These are phyloP conservation scores for Yponomeuta sedellus DNA, from an alignment of 2,888 invertebrate species.

Conservation along the genomic window DNA sequence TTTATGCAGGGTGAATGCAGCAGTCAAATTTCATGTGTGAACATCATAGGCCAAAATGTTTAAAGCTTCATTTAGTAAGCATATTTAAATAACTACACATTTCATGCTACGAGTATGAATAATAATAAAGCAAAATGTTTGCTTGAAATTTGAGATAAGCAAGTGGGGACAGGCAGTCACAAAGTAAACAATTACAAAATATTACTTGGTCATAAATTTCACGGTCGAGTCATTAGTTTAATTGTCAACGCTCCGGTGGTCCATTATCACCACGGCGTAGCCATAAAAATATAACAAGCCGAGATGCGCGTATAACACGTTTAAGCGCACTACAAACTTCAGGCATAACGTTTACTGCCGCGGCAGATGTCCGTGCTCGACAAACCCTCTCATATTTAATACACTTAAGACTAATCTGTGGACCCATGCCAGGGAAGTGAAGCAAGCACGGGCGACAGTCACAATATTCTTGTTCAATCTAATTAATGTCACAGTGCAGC, in stretches of 20 bases:
- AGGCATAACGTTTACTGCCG: constrained; percentile 35
- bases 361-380: constrained; percentile 30
- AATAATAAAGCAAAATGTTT: too few species aligned
- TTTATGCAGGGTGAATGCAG: too few species aligned
- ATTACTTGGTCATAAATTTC: constrained; percentile 3
- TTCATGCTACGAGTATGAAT: too few species aligned
- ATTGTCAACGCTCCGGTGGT: constrained; percentile 13
- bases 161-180: not conserved
- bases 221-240: constrained; percentile 11
- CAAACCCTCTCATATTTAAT: constrained; percentile 1
- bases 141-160: not conserved
- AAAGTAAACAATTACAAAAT: constrained; percentile 12
- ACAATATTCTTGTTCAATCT: not conserved
- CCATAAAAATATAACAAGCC: constrained; percentile 17
- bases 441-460: not conserved
- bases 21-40: too few species aligned
- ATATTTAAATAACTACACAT: not conserved
- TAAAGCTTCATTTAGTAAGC: not conserved
- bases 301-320: constrained; percentile 28
- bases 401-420: not conserved
- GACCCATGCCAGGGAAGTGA: not conserved
- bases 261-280: constrained; percentile 11
- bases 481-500: not conserved
- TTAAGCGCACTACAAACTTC: constrained; percentile 34
- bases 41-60: not conserved